These are phyloP conservation scores for Cassiopea andromeda DNA, from an alignment of 30 jellyfish, hydroid and myxozoan genomes.

Conservation along the genomic window DNA sequence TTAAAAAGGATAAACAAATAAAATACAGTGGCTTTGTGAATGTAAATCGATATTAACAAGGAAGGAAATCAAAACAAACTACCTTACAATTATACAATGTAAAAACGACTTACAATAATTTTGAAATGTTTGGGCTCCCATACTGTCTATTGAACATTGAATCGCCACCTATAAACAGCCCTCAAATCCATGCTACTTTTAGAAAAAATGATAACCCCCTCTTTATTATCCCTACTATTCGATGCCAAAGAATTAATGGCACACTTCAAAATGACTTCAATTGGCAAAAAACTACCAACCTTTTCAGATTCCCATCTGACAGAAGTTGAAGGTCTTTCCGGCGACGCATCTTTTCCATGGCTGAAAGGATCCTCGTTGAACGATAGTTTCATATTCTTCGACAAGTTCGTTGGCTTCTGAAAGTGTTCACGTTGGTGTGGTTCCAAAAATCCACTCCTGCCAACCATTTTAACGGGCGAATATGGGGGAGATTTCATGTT, in stretches of 20 bases:
- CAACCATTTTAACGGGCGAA: constrained; percentile 78
- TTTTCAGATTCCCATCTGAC: constrained; percentile 21
- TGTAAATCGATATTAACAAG: no score
- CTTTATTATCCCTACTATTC: no score
- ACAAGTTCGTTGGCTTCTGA: constrained; percentile 65
- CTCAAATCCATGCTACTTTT: no score
- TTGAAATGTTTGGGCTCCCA: no score
- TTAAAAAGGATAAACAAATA: no score
- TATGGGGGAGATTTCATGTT: constrained; percentile 49
- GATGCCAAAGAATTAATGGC: not conserved
- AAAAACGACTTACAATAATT: no score
- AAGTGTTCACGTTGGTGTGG: constrained; percentile 54
- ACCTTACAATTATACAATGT: no score
- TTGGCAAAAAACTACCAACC: not conserved
- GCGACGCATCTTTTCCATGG: constrained; percentile 16
- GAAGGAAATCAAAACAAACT: no score
- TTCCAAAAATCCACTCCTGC: constrained; percentile 67
- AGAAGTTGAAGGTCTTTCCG: constrained; percentile 3
- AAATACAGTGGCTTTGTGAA: no score
- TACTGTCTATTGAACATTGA: no score
- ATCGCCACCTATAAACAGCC: no score
- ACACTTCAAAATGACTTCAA: not conserved
- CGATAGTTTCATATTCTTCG: constrained; percentile 41
- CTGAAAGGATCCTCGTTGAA: constrained; percentile 7
- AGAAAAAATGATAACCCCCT: no score